A percentile compares a stretch with the other conserved stretches of the same genome.
Evolutionary conservation across 2,113 vertebrate species (phyloP).

Genomic region (Psophia crepitans): DNA sequence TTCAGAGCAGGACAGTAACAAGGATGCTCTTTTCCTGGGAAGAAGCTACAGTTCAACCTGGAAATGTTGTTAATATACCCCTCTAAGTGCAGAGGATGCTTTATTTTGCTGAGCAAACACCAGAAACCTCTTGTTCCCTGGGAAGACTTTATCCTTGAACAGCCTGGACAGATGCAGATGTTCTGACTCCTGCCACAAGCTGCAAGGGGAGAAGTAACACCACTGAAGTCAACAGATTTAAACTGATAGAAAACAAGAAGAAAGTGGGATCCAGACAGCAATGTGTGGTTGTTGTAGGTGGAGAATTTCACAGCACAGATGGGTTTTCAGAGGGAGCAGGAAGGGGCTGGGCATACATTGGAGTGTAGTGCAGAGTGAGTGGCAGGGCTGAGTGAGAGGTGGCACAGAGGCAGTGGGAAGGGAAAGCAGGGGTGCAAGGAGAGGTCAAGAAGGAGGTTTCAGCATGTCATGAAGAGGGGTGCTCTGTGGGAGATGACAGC

Average conservation of each 20-base stretch:
- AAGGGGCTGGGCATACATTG: neutral
- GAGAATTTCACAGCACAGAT: constrained; percentile 58
- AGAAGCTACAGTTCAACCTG: neutral
- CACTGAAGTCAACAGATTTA: constrained; percentile 25
- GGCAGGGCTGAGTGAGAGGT: neutral
- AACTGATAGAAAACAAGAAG: constrained; percentile 33
- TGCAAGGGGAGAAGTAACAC: neutral
- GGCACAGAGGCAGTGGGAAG: neutral
- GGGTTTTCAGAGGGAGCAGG: constrained; percentile 24
- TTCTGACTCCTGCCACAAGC: neutral
- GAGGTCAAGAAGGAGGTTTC: neutral
- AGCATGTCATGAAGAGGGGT: accelerated
- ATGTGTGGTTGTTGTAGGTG: neutral
- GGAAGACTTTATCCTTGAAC: constrained; percentile 5
- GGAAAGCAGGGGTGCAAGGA: neutral
- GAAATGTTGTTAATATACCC: neutral
- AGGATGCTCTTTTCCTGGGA: neutral
- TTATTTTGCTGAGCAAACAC: neutral
- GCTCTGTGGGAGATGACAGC: neutral
- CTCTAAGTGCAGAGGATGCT: neutral
- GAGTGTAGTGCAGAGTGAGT: neutral
- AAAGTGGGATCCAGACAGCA: constrained; percentile 22
- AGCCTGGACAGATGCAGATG: neutral
- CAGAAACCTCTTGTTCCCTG: neutral
- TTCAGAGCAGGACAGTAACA: neutral